Evolutionary conservation across 2,888 invertebrate species (phyloP).

Genomic region (Anarsia innoxiella): DNA sequence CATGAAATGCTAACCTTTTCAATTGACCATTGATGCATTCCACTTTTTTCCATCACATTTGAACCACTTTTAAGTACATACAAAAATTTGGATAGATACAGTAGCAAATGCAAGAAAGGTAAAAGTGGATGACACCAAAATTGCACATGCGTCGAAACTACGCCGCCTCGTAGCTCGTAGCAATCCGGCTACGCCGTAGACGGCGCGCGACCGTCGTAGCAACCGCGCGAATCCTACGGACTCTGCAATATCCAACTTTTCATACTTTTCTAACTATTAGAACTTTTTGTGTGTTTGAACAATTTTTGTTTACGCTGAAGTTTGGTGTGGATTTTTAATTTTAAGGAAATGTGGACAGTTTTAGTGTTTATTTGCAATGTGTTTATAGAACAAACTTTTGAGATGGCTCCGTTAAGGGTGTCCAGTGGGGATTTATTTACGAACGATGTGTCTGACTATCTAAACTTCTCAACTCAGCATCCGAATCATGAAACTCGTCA

Average conservation of each 20-base stretch:
- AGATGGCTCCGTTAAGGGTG: slow-evolving; percentile 57
- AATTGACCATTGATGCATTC: slow-evolving; percentile 40
- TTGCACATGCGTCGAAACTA: slow-evolving; percentile 63
- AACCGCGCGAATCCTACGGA: slow-evolving; percentile 53
- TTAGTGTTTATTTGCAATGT: slow-evolving; percentile 24
- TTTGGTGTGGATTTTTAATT: slow-evolving; percentile 28
- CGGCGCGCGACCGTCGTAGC: slow-evolving; percentile 58
- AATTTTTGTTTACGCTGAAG: slow-evolving; percentile 19
- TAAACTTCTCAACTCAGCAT: slow-evolving; percentile 52
- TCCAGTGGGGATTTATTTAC: slow-evolving; percentile 40
- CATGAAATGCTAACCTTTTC: slow-evolving; percentile 48
- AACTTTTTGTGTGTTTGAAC: slow-evolving; percentile 30
- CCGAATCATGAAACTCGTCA: slow-evolving; percentile 44
- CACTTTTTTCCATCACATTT: slow-evolving; percentile 14
- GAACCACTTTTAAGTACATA: too few species aligned
- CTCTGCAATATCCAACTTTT: slow-evolving; percentile 52
- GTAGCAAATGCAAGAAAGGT: slow-evolving; percentile 21
- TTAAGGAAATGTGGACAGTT: slow-evolving; percentile 22
- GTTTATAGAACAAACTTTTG: slow-evolving; percentile 18
- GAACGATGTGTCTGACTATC: slow-evolving; percentile 41
- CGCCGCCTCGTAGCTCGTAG: slow-evolving; percentile 47
- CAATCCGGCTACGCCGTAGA: slow-evolving; percentile 38
- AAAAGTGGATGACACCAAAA: slow-evolving; percentile 28
- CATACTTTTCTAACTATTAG: slow-evolving; percentile 53
- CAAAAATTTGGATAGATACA: too few species aligned